Percentiles rank a stretch among this genome's conserved stretches.
Evolutionary conservation across 2,888 invertebrate genomes (phyloP).

Genomic region (Urechis unicinctus): DNA sequence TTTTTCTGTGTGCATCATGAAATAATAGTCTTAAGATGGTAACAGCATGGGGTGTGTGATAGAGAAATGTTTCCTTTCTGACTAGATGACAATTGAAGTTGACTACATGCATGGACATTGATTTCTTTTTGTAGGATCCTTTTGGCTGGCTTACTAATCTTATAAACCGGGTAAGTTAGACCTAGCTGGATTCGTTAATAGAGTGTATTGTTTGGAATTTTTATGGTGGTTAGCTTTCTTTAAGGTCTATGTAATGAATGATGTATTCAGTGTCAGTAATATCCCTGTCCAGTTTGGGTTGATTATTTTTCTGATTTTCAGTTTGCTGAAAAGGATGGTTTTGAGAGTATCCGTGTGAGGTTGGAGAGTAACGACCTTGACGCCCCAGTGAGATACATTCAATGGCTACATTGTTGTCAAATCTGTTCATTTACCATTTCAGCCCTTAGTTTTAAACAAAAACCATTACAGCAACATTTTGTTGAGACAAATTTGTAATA

Average conservation of each 20-base stretch:
- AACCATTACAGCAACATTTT: too few relatives aligned
- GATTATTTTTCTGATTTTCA: constrained; percentile 23
- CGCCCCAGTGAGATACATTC: constrained; percentile 37
- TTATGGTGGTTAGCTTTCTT: background rate
- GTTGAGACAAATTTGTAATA: too few relatives aligned
- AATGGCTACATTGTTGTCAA: background rate
- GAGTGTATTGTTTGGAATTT: background rate
- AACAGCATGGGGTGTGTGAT: too few relatives aligned
- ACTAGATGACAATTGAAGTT: too few relatives aligned
- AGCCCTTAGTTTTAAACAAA: constrained; percentile 1
- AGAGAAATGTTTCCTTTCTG: too few relatives aligned
- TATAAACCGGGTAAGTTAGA: constrained; percentile 47
- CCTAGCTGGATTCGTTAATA: background rate
- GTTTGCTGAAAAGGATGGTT: constrained; percentile 52
- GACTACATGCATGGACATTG: too few relatives aligned
- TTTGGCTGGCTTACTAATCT: constrained; percentile 53
- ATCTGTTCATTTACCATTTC: constrained; percentile 1
- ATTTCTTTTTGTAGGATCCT: constrained; percentile 30
- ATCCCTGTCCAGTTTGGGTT: too few relatives aligned
- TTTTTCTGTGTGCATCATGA: too few relatives aligned
- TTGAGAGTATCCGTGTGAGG: constrained; percentile 42
- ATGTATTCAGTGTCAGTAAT: too few relatives aligned
- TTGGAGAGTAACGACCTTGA: constrained; percentile 45
- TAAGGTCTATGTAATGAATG: background rate
- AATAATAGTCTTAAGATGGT: too few relatives aligned